Base-by-base conservation (phyloP, 1,140 invertebrate genomes). In the Achatina immaculata region DNA sequence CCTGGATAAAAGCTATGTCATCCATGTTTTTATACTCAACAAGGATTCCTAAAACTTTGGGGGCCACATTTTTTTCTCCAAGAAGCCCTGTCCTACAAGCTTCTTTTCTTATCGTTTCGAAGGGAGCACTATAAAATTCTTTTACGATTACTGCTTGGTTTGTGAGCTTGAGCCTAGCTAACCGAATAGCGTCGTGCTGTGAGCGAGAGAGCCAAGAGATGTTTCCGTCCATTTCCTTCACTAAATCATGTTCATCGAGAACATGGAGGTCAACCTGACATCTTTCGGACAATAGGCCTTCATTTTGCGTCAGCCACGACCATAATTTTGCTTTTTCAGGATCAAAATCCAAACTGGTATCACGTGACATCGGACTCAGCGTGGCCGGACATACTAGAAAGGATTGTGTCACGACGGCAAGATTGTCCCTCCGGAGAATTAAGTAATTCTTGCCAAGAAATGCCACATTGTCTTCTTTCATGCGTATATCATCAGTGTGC, bases 111-210 rank as follows among this genome's bases (percentile, higher is more conserved):
- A 71, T 42, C 0, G 0, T n/a, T 42, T 71, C 42, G 31, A 71
- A 71, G 14, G 7, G 2, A 42, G 31, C 16, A 28, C 11, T 6
- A 24, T 71, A 42, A 43, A 71, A 71, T n/a, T 71, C 68, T 21
- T 71, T 71, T 9, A 71, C 42, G 21, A 71, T 43, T 21, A 71
- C 68, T 19, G 36, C n/a, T 71, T 43, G 36, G 21, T 71, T 40
- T 24, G 14, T 71, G 7, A 43, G n/a, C 40, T 19, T 28, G 4
- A 71, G 68, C 38, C 40, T 2, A 28, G 36, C n/a, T 28, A 71
- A 19, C 19, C 68, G 68, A 42, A 71, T 71, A 28, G 68, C 42
- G 21, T 43, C 38, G 21, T 31, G 19, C 6, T 2, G 2, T 31
- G 58, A 6, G 4, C 68, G 42, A 2, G 68, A 71, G 6, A 71